Base-by-base conservation (phyloP, 2,888 invertebrate species). In the Abrostola triplasia region DNA sequence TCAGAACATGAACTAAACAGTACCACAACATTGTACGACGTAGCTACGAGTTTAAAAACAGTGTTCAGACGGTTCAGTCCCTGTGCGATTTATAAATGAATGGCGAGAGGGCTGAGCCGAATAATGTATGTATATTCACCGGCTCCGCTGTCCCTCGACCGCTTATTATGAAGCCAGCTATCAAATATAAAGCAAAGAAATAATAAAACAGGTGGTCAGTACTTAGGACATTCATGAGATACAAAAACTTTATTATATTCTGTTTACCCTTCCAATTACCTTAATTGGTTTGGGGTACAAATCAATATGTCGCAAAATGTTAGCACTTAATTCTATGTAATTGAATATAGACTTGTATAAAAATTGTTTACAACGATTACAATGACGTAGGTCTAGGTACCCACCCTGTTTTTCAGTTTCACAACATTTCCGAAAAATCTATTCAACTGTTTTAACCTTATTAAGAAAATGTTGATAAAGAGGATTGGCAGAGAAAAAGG, bases 31-130 rank as follows among this genome's bases (percentile, higher is more conserved):
- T 10, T 5, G 41, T 40, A 41, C 47, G 54, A 55, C 54, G 54
- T 49, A 12, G 12, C 56, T 13, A 36, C 35, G 42, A 66, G 59
- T 70, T 71, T 70, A 58, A 71, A 75, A 76, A 76, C 59, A 58
- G 50, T 71, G 24, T 42, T 44, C 66, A 59, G 42, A 58, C 48
- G 65, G 24, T 42, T 44, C 66, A 59, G 42, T 57, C 37, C 59
- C 50, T 40, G 57, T 10, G 67, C 58, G 76, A 60, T 68, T 73
- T 53, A 41, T 73, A 52, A 73, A 76, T 63, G 63, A 73, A 67
- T 73, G 36, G 48, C 35, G 38, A 24, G 35, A 36, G 55, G 13
- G 44, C 0, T 5, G 38, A 47, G 47, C 5, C 41, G 42, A 12
- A 54, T 61, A 47, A 50, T 37, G 42, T 76, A 67, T 62, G 48